phyloP scores from a whole-genome alignment of 2,888 invertebrate species.

The Calameuta filiformis region DNA sequence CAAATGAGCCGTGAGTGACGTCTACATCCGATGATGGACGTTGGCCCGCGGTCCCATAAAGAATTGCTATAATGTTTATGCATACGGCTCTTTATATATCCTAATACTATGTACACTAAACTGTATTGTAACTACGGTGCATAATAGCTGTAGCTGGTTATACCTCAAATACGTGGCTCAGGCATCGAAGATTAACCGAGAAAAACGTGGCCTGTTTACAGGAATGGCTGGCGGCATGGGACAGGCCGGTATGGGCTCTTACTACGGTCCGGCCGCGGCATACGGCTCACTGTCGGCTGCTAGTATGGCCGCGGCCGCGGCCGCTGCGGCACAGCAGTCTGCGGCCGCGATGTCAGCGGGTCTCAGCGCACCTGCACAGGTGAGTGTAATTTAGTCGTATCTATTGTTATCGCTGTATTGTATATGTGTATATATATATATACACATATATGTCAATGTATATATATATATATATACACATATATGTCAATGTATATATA shows the following conservation, averaged over 20 bases:
- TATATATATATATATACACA: no score
- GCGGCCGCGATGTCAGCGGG: slow-evolving; percentile 75
- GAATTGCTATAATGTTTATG: no score
- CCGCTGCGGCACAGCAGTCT: slow-evolving; percentile 77
- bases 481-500: no score
- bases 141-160: no score
- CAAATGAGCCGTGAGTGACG: slow-evolving; percentile 34
- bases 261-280: slow-evolving; percentile 77
- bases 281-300: slow-evolving; percentile 80
- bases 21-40: slow-evolving; percentile 15
- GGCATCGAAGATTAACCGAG: neutral
- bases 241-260: slow-evolving; percentile 75
- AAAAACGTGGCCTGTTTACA: slow-evolving; percentile 56
- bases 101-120: no score
- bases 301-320: slow-evolving; percentile 79
- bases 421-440: no score
- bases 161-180: no score
- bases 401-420: neutral
- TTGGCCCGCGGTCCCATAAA: no score
- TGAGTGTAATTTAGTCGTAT: slow-evolving; percentile 56
- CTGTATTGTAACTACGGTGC: no score
- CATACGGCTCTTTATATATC: no score
- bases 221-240: slow-evolving; percentile 80
- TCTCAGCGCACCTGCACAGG: slow-evolving; percentile 76
- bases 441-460: no score